Percentiles rank a stretch among this genome's conserved stretches.
Evolutionary conservation across 2,888 invertebrate genomes (phyloP).

Genomic region (Auanema freiburgensis): DNA sequence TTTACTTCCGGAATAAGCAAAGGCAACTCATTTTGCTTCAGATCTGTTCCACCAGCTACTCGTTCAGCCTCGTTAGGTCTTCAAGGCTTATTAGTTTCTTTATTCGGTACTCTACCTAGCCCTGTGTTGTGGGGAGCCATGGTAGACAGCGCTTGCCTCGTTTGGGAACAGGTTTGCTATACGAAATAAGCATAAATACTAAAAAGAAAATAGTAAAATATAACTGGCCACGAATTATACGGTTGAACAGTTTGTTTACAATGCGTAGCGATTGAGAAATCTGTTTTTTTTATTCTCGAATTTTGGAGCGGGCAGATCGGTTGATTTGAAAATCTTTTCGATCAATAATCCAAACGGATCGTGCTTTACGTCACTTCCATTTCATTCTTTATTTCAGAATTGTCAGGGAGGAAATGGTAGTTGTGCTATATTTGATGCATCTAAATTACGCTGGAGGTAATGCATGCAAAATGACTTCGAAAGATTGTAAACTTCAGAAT

Average conservation of each 20-base stretch:
- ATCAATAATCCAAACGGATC: no score
- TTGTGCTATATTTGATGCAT: slow-evolving; percentile 65
- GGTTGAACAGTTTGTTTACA: no score
- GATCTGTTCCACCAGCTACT: slow-evolving; percentile 58
- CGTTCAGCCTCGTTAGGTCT: slow-evolving; percentile 57
- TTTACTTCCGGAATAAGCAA: slow-evolving; percentile 4
- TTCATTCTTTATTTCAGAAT: slow-evolving; percentile 13
- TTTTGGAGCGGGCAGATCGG: no score
- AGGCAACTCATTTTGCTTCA: slow-evolving; percentile 12
- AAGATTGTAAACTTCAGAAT: slow-evolving; percentile 40
- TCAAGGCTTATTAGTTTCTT: slow-evolving; percentile 60
- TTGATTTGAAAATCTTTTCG: no score
- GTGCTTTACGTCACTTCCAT: no score
- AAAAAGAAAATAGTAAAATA: background rate
- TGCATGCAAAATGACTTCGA: background rate
- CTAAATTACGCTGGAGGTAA: slow-evolving; percentile 52
- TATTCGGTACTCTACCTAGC: slow-evolving; percentile 64
- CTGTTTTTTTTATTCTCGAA: no score
- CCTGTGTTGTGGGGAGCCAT: slow-evolving; percentile 66
- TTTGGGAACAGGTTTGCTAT: slow-evolving; percentile 63
- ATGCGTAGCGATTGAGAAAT: no score
- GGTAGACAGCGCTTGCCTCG: slow-evolving; percentile 66
- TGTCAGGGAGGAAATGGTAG: slow-evolving; percentile 61
- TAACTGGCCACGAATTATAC: background rate
- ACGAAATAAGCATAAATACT: no score